A percentile compares a stretch with the other conserved stretches of the same genome.
Conservation (phyloP, 2,797 vertebrate species). For the Saxicola maurus region DNA sequence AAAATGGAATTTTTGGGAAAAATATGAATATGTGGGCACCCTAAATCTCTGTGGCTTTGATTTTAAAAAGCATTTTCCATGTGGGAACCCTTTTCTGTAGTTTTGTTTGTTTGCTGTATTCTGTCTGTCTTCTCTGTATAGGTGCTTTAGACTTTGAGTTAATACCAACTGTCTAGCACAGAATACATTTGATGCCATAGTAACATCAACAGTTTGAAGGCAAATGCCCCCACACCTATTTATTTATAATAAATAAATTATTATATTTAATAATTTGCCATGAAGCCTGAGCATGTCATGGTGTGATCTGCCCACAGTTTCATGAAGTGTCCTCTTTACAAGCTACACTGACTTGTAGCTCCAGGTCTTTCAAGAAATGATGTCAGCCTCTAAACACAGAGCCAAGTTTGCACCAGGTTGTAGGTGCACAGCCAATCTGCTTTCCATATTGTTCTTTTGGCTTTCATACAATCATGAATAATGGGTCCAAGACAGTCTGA, state of each 20-base stretch:
- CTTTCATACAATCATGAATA: constrained; percentile 16
- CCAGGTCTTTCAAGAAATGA: constrained; percentile 17
- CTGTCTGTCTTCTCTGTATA: not conserved
- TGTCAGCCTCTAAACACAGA: not conserved
- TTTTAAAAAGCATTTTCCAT: not conserved
- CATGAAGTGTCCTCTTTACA: not conserved
- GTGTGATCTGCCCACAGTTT: not conserved
- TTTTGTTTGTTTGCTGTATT: not conserved
- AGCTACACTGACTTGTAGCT: not conserved
- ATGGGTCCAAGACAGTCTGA: constrained; percentile 17
- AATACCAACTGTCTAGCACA: not conserved
- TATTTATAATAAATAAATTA: no score
- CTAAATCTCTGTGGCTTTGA: not conserved
- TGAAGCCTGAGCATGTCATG: not conserved
- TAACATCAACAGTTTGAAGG: not conserved
- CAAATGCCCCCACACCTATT: not conserved
- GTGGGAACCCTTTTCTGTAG: not conserved
- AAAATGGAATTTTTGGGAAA: not conserved
- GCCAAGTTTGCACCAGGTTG: constrained; percentile 14
- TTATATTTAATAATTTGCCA: not conserved
- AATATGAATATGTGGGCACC: not conserved
- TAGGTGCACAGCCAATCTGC: constrained; percentile 26
- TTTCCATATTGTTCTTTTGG: constrained; percentile 52
- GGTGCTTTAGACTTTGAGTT: not conserved
- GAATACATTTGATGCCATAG: not conserved